These are phyloP conservation scores for Pheosia tremula DNA, from an alignment of 2,888 invertebrate genomes.

Conservation along the genomic window DNA sequence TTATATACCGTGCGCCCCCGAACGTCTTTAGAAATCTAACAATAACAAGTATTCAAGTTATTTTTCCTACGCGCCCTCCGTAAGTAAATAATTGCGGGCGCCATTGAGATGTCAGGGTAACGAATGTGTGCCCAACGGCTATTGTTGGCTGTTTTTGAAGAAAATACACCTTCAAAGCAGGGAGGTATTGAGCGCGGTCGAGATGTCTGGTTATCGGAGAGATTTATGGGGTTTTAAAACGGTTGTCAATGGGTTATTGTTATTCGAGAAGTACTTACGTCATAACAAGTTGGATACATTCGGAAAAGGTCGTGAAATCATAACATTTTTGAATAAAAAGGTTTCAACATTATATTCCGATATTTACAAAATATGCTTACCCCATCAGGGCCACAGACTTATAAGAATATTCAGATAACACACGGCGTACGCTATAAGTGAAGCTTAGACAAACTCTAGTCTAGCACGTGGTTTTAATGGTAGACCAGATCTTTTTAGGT, in stretches of 20 bases:
- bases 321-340: too few species aligned
- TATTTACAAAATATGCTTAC: too few species aligned
- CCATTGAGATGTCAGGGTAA: slow-evolving; percentile 64
- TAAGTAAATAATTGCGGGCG: slow-evolving; percentile 57
- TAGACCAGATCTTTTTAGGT: too few species aligned
- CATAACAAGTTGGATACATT: too few species aligned
- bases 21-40: slow-evolving; percentile 5
- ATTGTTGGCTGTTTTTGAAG: slow-evolving; percentile 38
- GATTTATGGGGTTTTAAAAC: slow-evolving; percentile 10
- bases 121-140: slow-evolving; percentile 44
- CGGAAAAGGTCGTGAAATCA: not conserved
- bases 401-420: too few species aligned
- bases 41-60: slow-evolving; percentile 8
- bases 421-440: too few species aligned
- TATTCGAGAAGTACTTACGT: too few species aligned
- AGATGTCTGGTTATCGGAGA: slow-evolving; percentile 12
- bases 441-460: too few species aligned
- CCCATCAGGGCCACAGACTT: too few species aligned
- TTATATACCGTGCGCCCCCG: not conserved
- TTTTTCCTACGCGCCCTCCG: slow-evolving; percentile 24
- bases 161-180: slow-evolving; percentile 16
- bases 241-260: not conserved
- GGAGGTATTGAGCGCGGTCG: slow-evolving; percentile 30
- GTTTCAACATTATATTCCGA: too few species aligned
- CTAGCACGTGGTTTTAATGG: too few species aligned